Evolutionary conservation across 2,888 invertebrate species (phyloP).

Genomic region (Mesorhabditis spiculigera): DNA sequence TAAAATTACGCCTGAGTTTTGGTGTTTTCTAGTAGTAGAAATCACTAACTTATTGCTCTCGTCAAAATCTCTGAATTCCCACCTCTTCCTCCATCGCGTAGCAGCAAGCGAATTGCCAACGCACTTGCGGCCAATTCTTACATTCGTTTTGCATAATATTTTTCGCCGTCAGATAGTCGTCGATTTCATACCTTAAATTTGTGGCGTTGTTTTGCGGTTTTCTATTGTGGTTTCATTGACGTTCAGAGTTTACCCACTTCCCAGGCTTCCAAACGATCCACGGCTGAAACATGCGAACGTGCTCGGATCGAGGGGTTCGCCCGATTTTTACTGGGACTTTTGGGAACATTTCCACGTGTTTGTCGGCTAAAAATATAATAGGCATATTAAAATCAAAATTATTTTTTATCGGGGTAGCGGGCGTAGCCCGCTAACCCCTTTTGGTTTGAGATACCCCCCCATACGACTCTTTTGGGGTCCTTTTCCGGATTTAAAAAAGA

Average conservation of each 20-base stretch:
- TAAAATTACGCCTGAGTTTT: no score
- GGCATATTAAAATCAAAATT: neutral
- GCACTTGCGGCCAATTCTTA: constrained; percentile 36
- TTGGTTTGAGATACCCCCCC: no score
- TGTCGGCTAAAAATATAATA: constrained; percentile 25
- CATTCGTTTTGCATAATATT: constrained; percentile 30
- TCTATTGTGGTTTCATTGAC: neutral
- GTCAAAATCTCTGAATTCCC: neutral
- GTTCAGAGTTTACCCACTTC: constrained; percentile 13
- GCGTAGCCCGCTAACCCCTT: no score
- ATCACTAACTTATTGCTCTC: neutral
- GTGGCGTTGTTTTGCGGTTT: neutral
- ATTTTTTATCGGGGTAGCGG: no score
- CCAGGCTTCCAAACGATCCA: constrained; percentile 28
- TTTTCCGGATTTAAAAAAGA: no score
- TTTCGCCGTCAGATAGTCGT: constrained; percentile 31
- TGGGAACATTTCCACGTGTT: constrained; percentile 40
- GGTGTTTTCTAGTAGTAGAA: no score
- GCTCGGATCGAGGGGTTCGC: constrained; percentile 28
- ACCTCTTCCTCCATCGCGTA: constrained; percentile 30
- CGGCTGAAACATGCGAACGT: constrained; percentile 35
- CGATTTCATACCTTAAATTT: constrained; percentile 22
- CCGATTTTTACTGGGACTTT: constrained; percentile 19
- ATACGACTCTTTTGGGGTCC: no score
- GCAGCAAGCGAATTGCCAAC: constrained; percentile 34